phyloP scores from a whole-genome alignment of 2,888 invertebrate species.

The Clunio marinus region DNA sequence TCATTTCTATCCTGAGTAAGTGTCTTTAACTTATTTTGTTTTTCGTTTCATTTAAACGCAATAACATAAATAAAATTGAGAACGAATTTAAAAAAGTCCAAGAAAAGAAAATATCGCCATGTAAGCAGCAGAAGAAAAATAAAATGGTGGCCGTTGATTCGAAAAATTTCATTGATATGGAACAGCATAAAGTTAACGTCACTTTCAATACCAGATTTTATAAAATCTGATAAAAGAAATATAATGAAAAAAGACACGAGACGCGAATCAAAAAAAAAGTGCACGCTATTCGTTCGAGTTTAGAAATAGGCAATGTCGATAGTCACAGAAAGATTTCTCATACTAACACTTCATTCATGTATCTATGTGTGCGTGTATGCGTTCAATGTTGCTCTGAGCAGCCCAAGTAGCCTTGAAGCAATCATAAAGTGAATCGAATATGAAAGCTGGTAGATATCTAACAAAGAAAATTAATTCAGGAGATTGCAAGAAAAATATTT shows the following conservation, averaged over 20 bases:
- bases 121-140: conserved; percentile 33
- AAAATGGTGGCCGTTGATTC: conserved; percentile 33
- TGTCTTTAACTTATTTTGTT: conserved; percentile 43
- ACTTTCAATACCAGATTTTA: too few species aligned
- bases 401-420: too few species aligned
- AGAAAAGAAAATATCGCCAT: conserved; percentile 34
- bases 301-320: background rate
- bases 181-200: background rate
- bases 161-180: background rate
- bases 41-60: background rate
- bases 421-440: too few species aligned
- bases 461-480: too few species aligned
- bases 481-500: too few species aligned
- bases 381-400: too few species aligned
- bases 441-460: too few species aligned
- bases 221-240: too few species aligned
- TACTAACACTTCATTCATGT: background rate
- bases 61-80: too few species aligned
- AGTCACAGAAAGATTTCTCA: background rate
- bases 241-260: background rate
- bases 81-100: too few species aligned
- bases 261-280: background rate
- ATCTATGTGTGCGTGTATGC: too few species aligned
- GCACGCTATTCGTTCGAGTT: background rate
- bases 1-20: conserved; percentile 68